phyloP scores from a whole-genome alignment of 2,797 vertebrate species.

The Catharus ustulatus region DNA sequence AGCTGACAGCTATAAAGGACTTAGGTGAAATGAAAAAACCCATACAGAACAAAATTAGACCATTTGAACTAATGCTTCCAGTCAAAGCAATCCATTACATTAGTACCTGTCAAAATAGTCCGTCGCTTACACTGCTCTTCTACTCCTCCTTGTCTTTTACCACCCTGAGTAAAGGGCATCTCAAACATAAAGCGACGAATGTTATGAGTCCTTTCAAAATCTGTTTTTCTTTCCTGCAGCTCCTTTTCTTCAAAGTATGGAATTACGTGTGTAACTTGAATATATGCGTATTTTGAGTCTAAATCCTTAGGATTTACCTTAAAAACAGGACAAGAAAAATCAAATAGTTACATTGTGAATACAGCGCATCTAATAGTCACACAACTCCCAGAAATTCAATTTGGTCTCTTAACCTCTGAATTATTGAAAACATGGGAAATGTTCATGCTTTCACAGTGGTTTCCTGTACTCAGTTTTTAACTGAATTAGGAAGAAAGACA shows the following conservation, averaged over 20 bases:
- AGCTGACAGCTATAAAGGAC: background rate
- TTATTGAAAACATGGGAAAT: background rate
- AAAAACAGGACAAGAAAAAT: background rate
- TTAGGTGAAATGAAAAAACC: background rate
- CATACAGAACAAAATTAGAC: background rate
- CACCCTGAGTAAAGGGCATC: slow-evolving; percentile 93
- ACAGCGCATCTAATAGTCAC: background rate
- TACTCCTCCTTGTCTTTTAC: slow-evolving; percentile 93
- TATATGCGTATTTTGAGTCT: slow-evolving; percentile 96
- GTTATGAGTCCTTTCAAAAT: slow-evolving; percentile 96
- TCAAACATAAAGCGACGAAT: slow-evolving; percentile 97
- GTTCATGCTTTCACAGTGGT: background rate
- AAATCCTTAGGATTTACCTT: slow-evolving; percentile 97
- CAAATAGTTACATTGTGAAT: background rate
- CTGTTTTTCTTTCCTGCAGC: slow-evolving; percentile 91
- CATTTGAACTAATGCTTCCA: background rate
- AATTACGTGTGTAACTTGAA: slow-evolving; percentile 95
- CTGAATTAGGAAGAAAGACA: background rate
- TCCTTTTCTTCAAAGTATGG: slow-evolving; percentile 96
- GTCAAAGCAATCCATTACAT: background rate
- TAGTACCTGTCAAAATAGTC: slow-evolving; percentile 91
- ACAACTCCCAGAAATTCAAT: background rate
- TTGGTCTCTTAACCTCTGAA: background rate
- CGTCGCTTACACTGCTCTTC: slow-evolving; percentile 95
- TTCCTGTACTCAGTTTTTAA: background rate